Evolutionary conservation across 2,888 invertebrate genomes (phyloP).

Genomic region (Melanophora roralis): DNA sequence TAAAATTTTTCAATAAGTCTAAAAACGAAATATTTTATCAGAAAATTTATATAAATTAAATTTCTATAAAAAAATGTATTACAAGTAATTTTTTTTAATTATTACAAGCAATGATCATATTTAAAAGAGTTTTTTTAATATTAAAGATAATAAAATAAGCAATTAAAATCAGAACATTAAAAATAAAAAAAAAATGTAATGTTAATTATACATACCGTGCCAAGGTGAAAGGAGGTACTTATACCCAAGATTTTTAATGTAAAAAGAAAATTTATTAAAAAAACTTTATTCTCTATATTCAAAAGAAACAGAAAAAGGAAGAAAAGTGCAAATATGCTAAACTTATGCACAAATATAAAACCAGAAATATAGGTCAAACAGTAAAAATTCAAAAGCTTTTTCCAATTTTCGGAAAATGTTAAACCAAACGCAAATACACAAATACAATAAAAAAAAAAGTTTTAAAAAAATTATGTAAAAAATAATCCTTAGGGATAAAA

Average conservation of each 20-base stretch:
- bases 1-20: too few species aligned
- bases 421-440: constrained; percentile 12
- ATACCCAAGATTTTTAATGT: constrained; percentile 1
- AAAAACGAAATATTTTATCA: too few species aligned
- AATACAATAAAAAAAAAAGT: background rate
- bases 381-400: constrained; percentile 45
- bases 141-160: too few species aligned
- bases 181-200: background rate
- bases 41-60: too few species aligned
- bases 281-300: background rate
- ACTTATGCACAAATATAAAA: background rate
- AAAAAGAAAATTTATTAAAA: background rate
- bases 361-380: constrained; percentile 50
- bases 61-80: too few species aligned
- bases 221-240: too few species aligned
- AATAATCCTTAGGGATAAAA: background rate
- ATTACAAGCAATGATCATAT: too few species aligned
- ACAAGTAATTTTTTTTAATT: too few species aligned
- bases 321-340: too few species aligned
- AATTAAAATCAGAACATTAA: too few species aligned
- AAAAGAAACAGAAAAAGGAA: background rate
- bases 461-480: background rate
- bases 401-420: constrained; percentile 18
- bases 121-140: too few species aligned
- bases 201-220: background rate